phyloP scores from a whole-genome alignment of 2,888 invertebrate species.

The Hydrotaea diabolus region DNA sequence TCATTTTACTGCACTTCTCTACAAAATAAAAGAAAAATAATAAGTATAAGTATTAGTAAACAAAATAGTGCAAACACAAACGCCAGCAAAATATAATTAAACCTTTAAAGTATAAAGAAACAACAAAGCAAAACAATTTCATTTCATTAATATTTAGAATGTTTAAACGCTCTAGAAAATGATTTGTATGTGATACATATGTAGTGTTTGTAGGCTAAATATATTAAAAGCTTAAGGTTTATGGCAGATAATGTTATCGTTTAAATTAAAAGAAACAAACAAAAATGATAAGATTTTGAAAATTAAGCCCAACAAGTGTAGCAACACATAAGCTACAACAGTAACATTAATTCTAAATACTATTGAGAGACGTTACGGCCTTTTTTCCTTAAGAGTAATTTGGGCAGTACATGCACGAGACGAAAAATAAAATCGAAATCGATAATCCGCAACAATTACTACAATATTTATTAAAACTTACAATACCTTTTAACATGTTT shows the following conservation, averaged over 20 bases:
- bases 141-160: neutral
- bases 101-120: neutral
- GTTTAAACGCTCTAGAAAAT: neutral
- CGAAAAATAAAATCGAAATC: no score
- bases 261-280: neutral
- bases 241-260: constrained; percentile 19
- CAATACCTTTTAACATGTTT: no score
- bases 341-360: no score
- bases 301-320: neutral
- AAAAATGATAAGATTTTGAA: neutral
- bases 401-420: no score
- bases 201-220: constrained; percentile 3
- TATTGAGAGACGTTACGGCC: no score
- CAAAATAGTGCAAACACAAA: neutral
- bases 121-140: neutral
- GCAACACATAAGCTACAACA: no score
- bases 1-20: neutral
- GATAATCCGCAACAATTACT: no score
- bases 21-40: neutral
- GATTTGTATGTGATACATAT: no score
- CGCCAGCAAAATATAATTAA: neutral
- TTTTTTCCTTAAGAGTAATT: no score
- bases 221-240: constrained; percentile 29
- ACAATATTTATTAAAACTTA: no score
- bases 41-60: neutral